Conservation (phyloP, 2,888 invertebrate genomes). For the Macrosiphum euphorbiae region DNA sequence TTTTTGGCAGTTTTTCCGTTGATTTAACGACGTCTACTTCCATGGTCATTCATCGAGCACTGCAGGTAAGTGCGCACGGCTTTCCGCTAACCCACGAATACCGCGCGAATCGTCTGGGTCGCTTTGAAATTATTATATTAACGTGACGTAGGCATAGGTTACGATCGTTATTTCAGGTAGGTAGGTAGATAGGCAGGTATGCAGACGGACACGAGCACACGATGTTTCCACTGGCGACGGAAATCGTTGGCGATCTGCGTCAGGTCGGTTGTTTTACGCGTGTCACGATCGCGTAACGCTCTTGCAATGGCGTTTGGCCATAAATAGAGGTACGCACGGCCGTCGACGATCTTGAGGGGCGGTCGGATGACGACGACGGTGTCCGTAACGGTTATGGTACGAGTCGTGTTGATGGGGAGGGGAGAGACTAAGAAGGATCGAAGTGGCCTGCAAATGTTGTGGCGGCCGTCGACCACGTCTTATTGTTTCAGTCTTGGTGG, state of each 20-base stretch:
- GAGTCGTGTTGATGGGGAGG: neutral
- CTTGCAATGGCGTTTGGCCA: slow-evolving; percentile 32
- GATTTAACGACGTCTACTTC: slow-evolving; percentile 63
- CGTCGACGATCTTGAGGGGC: slow-evolving; percentile 5
- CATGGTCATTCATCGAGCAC: slow-evolving; percentile 65
- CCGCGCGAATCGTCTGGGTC: neutral
- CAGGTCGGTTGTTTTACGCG: slow-evolving; percentile 1
- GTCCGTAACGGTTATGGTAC: neutral
- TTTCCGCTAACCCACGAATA: neutral
- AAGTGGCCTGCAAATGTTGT: neutral
- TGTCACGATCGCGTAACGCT: neutral
- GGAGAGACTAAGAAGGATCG: neutral
- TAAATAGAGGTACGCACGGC: slow-evolving; percentile 42
- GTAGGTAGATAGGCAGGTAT: neutral
- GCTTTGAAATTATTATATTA: neutral
- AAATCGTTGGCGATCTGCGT: neutral
- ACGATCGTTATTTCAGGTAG: neutral
- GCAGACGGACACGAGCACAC: neutral
- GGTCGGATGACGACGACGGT: neutral
- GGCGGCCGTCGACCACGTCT: neutral
- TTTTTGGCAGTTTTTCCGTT: slow-evolving; percentile 62
- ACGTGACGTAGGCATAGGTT: neutral
- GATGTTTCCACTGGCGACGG: neutral
- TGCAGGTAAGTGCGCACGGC: slow-evolving; percentile 51
- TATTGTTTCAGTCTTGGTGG: neutral